Evolutionary conservation across 2,888 invertebrate species (phyloP).

Genomic region (Polietes domitor): DNA sequence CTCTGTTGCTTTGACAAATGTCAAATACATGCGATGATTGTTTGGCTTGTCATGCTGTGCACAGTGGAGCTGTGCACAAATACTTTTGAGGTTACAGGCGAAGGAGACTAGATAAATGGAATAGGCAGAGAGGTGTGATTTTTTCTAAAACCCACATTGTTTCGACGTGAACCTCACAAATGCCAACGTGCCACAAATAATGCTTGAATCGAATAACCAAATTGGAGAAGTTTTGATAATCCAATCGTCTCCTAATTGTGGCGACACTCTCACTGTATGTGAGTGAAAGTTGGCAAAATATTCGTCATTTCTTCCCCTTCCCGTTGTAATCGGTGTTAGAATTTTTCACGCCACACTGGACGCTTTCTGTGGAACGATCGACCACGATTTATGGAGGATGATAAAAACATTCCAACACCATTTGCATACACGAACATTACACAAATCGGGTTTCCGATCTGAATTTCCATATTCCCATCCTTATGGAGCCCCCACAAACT

Average conservation of each 20-base stretch:
- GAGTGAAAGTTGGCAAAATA: no score
- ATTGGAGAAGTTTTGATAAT: no score
- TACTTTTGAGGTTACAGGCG: neutral
- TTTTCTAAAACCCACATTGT: no score
- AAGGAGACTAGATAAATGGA: no score
- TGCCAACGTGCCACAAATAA: no score
- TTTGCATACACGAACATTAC: neutral
- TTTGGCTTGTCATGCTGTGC: neutral
- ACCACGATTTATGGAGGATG: neutral
- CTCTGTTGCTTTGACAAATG: slow-evolving; percentile 60
- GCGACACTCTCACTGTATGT: no score
- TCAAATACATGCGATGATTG: slow-evolving; percentile 54
- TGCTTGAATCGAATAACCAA: no score
- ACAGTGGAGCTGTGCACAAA: neutral
- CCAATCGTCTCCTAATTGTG: no score
- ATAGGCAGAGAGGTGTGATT: no score
- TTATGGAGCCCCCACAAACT: no score
- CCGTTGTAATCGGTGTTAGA: neutral
- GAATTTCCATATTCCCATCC: neutral
- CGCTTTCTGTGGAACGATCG: neutral
- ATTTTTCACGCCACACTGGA: neutral
- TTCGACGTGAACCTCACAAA: no score
- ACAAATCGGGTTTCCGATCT: neutral
- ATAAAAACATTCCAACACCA: slow-evolving; percentile 9
- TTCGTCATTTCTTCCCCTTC: neutral